Conservation (phyloP, 2,113 vertebrate genomes). For the Ammodytes marinus region DNA sequence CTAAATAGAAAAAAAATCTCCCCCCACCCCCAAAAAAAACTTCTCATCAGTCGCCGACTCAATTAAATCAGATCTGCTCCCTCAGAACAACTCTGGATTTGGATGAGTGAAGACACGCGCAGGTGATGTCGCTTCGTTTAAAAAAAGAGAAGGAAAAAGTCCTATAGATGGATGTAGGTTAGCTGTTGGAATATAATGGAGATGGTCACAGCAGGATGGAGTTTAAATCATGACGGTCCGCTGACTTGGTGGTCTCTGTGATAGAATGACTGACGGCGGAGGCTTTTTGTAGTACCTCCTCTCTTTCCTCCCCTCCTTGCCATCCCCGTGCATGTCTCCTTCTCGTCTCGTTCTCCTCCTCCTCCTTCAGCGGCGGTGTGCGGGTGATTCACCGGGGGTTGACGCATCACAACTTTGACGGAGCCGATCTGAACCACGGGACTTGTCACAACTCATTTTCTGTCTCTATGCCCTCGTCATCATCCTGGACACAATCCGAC, state of each 20-base stretch:
- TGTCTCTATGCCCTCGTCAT: constrained; percentile 51
- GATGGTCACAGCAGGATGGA: constrained; percentile 9
- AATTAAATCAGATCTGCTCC: constrained; percentile 10
- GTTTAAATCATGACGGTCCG: constrained; percentile 60
- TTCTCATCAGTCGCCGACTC: constrained; percentile 16
- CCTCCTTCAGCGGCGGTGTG: constrained; percentile 32
- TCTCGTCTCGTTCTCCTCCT: constrained; percentile 63
- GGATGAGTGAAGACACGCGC: constrained; percentile 17
- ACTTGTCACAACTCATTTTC: constrained; percentile 79
- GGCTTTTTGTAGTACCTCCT: constrained; percentile 81
- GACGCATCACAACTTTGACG: constrained; percentile 78
- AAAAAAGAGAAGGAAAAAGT: not conserved
- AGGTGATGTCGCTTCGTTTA: constrained; percentile 41
- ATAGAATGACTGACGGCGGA: constrained; percentile 81
- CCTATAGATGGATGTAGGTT: not conserved
- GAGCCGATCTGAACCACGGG: constrained; percentile 71
- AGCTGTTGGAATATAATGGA: not conserved
- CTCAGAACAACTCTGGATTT: not conserved
- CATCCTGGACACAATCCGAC: constrained; percentile 33
- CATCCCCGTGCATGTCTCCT: constrained; percentile 42
- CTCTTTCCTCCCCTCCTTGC: constrained; percentile 48
- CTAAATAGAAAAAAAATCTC: too few relatives aligned
- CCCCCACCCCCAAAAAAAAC: not conserved
- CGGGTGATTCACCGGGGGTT: constrained; percentile 80
- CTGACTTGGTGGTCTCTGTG: constrained; percentile 77